Conservation (phyloP, 2,797 vertebrate species). For the Neosilurus mollespiculum region DNA sequence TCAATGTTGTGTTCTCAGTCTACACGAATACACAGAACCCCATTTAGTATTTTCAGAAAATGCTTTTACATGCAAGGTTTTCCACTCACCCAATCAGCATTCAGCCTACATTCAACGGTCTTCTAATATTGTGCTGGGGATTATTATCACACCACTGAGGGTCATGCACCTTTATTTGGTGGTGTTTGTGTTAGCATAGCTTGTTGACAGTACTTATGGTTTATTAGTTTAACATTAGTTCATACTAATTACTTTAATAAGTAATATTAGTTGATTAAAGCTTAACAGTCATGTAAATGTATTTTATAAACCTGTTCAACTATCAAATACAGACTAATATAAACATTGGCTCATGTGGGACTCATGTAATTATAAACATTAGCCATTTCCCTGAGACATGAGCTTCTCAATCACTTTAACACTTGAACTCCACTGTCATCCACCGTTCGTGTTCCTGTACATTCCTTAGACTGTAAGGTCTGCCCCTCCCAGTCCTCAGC, state of each 20-base stretch:
- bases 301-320: not conserved
- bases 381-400: not conserved
- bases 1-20: no score
- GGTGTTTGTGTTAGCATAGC: not conserved
- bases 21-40: no score
- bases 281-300: not conserved
- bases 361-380: not conserved
- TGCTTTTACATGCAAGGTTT: no score
- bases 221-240: not conserved
- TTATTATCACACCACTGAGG: no score
- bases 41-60: no score
- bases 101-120: no score
- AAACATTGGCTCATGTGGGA: no score
- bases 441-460: constrained; percentile 21
- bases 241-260: not conserved
- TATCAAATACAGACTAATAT: not conserved
- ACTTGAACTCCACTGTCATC: constrained; percentile 54
- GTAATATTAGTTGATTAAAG: no score
- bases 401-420: not conserved
- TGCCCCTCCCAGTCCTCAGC: constrained; percentile 59
- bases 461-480: constrained; percentile 54
- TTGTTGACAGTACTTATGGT: not conserved
- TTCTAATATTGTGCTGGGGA: no score
- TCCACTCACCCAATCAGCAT: no score
- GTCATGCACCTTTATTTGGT: no score